Base-by-base conservation (phyloP, 2,113 vertebrate species). In the Gobius niger region DNA sequence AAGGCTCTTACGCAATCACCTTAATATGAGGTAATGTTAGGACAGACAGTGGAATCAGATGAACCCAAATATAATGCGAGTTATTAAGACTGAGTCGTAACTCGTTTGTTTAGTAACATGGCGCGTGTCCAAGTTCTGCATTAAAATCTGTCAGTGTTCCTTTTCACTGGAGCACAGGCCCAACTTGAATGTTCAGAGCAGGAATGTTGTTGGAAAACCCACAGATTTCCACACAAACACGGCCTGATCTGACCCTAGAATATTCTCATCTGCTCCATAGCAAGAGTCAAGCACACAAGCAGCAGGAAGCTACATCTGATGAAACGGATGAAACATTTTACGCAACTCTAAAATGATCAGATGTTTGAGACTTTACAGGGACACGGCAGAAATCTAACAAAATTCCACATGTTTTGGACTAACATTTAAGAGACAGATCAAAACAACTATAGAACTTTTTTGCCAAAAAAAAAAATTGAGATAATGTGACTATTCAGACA, bases 201-300 rank as follows among this genome's bases (percentile, higher is more conserved):
- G 15, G 14, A 60, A 60, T 60, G 40, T 41, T 41, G 14, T 60
- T 42, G 8, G 40, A 8, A 42, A 42, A 7, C 57, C 57, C 57
- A 7, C 57, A 60, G 14, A 41, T 60, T 60, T 60, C 40, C 41
- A 16, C 57, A 60, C 34, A 60, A 60, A 60, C 57, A 10, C 44
- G 40, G n/a, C 57, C 40, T 10, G 15, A 60, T 60, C 15, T 60
- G 57, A 60, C 57, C 40, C 2, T 2, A 60, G 41, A 60, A 60
- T 41, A 60, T 16, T 60, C 40, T n/a, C 15, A 9, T 9, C 34
- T 15, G 18, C 18, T 12, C 18, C 24, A 3, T 34, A 34, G 24
- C 24, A 4, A 34, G 2, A 34, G 24, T 34, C 24, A 34, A 34
- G 24, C 3, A 34, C 24, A 34, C 24, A 34, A 34, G 24, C 24